phyloP scores from a whole-genome alignment of 2,797 vertebrate genomes.

The Syngnathus acus region DNA sequence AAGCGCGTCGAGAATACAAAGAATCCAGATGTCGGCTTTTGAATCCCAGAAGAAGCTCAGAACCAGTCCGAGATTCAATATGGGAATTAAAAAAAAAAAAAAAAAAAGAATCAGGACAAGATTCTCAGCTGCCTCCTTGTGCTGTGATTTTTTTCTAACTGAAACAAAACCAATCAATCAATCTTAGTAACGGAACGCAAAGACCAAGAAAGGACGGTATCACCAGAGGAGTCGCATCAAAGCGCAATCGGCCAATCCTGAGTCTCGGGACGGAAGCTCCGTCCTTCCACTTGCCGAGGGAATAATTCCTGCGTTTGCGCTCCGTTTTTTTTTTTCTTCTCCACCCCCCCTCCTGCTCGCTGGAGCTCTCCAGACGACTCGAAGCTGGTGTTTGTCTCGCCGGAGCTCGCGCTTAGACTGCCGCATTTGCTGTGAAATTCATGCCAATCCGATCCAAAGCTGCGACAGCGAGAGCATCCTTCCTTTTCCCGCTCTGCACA shows the following conservation, averaged over 20 bases:
- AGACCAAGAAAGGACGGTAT: slow-evolving; percentile 17
- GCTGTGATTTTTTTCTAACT: slow-evolving; percentile 17
- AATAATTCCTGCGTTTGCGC: slow-evolving; percentile 8
- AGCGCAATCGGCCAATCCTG: slow-evolving; percentile 28
- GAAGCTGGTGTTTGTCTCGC: slow-evolving; percentile 37
- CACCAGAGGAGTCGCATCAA: slow-evolving; percentile 34
- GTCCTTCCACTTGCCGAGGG: slow-evolving; percentile 35
- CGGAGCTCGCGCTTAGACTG: slow-evolving; percentile 46
- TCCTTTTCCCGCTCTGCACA: slow-evolving; percentile 52
- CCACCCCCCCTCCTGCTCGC: slow-evolving; percentile 21
- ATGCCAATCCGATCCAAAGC: slow-evolving; percentile 72
- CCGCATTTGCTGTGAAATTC: slow-evolving; percentile 67
- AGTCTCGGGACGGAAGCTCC: slow-evolving; percentile 31
- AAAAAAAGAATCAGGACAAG: slow-evolving; percentile 23
- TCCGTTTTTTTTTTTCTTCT: neutral
- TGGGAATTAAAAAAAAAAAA: slow-evolving; percentile 13
- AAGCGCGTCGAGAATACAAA: slow-evolving; percentile 20
- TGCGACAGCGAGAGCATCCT: slow-evolving; percentile 66
- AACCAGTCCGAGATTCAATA: neutral
- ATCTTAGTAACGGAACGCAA: slow-evolving; percentile 30
- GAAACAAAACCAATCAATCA: slow-evolving; percentile 34
- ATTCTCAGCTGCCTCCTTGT: slow-evolving; percentile 41
- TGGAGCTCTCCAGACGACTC: slow-evolving; percentile 26
- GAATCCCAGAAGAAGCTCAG: neutral
- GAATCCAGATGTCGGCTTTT: neutral